Conservation (phyloP, 2,113 vertebrate genomes). For the Heptranchias perlo region DNA sequence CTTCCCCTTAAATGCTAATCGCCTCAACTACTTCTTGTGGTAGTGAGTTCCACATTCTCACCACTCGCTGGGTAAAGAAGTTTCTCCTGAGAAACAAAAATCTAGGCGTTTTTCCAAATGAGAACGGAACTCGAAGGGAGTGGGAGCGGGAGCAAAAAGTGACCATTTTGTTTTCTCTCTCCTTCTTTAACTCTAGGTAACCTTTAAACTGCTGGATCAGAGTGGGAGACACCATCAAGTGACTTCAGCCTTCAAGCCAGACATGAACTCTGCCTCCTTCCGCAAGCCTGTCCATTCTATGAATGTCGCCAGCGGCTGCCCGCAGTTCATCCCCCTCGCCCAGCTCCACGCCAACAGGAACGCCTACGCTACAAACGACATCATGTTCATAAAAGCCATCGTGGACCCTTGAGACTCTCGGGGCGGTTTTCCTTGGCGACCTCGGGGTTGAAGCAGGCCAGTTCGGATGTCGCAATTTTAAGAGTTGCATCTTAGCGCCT, state of each 20-base stretch:
- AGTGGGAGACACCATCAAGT: background rate
- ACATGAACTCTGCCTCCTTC: conserved; percentile 26
- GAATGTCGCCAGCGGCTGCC: conserved; percentile 38
- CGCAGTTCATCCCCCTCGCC: conserved; percentile 9
- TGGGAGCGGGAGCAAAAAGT: background rate
- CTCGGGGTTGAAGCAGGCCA: background rate
- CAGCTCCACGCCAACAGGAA: conserved; percentile 4
- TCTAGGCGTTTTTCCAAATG: too few relatives aligned
- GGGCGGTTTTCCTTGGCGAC: background rate
- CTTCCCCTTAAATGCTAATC: too few relatives aligned
- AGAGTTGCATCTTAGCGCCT: too few relatives aligned
- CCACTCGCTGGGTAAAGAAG: too few relatives aligned
- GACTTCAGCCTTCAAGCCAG: conserved; percentile 2
- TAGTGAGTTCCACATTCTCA: too few relatives aligned
- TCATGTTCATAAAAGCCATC: conserved; percentile 19
- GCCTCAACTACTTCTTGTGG: too few relatives aligned
- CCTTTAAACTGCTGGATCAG: conserved; percentile 33
- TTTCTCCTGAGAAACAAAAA: too few relatives aligned
- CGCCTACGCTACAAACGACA: background rate
- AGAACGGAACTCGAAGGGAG: too few relatives aligned
- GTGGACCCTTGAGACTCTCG: background rate
- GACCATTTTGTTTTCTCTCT: background rate
- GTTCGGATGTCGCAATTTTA: too few relatives aligned
- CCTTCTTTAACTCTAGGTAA: background rate
- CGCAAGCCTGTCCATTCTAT: background rate